Evolutionary conservation across 2,888 invertebrate species (phyloP), one percentile per base, ranked within the genome.

Genomic region (Ormyrus nitidulus): DNA sequence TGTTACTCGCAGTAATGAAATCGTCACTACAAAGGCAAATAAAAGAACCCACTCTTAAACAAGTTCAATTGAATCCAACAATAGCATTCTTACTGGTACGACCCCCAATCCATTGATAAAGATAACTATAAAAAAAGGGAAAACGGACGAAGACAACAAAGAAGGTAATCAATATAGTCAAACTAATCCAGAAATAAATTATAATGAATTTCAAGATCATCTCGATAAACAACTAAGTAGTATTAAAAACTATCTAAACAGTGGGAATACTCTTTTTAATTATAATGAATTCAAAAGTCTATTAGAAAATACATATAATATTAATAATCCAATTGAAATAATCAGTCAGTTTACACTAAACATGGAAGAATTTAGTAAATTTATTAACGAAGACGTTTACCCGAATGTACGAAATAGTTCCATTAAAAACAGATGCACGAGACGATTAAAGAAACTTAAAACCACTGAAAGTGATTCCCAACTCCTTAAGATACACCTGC

Each of bases 361-460:
- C 48, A 10, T 73, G 6, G n/a, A 68, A 48, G 44, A 0, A n/a
- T 59, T 75, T 6, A 68, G 6, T 13, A 53, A 66, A n/a, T 68
- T 75, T 7, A 59, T 59, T 8, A 10, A 68, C 10, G 65, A 34
- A n/a, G 70, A 76, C 13, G 56, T 72, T 2, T 70, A 79, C 58
- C 51, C 71, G 9, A 66, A 66, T 44, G 34, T 76, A 9, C 53
- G 59, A 0, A 59, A 81, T 53, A 51, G 44, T n/a, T 11, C 13
- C 44, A 73, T 71, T 3, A 81, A 81, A 53, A 61, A 34, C n/a
- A 78, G 46, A 64, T 81, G 77, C 11, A 72, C 79, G 1, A 69
- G 34, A 79, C n/a, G 81, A 54, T 11, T 78, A 48, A 79, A 65
- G 11, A 66, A 9, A 1, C 8, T 19, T 1, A 53, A 53, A 11